Percentiles rank a stretch among this genome's conserved stretches.
These are phyloP conservation scores for Megamerina dolium DNA, from an alignment of 2,888 invertebrate species.

Conservation along the genomic window DNA sequence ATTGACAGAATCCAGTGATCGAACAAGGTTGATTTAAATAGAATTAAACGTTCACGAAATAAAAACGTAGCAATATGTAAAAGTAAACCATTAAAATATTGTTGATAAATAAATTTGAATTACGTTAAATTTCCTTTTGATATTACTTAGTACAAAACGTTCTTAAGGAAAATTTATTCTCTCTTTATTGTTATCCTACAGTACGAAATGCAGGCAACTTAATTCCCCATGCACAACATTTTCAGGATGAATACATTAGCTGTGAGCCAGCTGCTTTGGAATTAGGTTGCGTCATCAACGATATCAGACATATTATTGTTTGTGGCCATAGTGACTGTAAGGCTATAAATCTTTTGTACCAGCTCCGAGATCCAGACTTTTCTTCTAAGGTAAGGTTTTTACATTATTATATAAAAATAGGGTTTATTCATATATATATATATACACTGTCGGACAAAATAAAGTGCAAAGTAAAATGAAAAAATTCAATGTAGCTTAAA, in stretches of 20 bases:
- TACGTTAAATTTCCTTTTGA: background rate
- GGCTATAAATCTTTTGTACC: slow-evolving; percentile 90
- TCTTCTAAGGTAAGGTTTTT: slow-evolving; percentile 56
- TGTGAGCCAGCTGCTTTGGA: slow-evolving; percentile 96
- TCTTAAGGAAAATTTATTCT: background rate
- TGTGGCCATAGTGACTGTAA: slow-evolving; percentile 98
- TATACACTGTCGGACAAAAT: no score
- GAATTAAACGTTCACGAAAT: no score
- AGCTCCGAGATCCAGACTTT: slow-evolving; percentile 71
- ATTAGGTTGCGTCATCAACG: slow-evolving; percentile 85
- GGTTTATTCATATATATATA: no score
- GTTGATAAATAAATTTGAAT: background rate
- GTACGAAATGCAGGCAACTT: slow-evolving; percentile 96
- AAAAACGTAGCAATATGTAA: no score
- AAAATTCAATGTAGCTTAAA: no score
- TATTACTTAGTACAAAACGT: background rate
- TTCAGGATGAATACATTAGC: slow-evolving; percentile 78
- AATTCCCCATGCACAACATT: slow-evolving; percentile 85
- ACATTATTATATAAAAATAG: background rate
- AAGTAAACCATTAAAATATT: no score
- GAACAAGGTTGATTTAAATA: no score
- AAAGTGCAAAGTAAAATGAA: no score
- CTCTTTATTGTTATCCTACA: slow-evolving; percentile 52
- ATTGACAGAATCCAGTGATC: no score
- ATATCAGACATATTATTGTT: slow-evolving; percentile 87